These are phyloP conservation scores for Neotoma lepida DNA, from an alignment of 2,113 vertebrate species.

Conservation along the genomic window DNA sequence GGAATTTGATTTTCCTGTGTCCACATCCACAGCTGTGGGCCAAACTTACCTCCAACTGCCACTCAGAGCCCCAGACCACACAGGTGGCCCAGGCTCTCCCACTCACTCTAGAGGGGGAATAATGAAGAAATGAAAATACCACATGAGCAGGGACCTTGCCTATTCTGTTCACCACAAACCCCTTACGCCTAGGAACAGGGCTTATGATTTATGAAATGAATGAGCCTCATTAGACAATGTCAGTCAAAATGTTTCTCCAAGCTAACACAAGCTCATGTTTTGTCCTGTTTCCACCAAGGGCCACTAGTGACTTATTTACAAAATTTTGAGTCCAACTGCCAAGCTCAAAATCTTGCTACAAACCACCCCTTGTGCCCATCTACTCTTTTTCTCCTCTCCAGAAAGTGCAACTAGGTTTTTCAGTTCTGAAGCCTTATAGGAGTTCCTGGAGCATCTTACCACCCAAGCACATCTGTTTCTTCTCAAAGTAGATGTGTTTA, in stretches of 20 bases:
- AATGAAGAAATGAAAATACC: neutral
- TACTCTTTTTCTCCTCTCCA: neutral
- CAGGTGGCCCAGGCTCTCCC: neutral
- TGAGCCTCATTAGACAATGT: neutral
- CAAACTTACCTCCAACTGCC: neutral
- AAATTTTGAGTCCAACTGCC: neutral
- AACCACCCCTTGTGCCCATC: too few species aligned
- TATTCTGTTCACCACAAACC: neutral
- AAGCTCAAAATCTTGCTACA: neutral
- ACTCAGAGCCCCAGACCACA: neutral
- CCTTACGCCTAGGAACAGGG: neutral
- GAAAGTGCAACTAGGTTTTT: neutral
- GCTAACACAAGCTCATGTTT: conserved; percentile 30
- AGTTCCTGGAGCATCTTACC: neutral
- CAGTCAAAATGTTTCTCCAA: neutral
- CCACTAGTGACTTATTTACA: conserved; percentile 33
- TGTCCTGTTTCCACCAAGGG: neutral
- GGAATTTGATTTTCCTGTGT: conserved; percentile 15
- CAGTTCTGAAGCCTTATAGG: neutral
- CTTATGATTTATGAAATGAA: neutral
- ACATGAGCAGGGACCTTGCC: neutral
- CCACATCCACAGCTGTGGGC: neutral
- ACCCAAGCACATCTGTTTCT: neutral
- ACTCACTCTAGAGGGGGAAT: neutral
- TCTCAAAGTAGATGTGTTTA: neutral